These are phyloP conservation scores for Monochamus saltuarius DNA, from an alignment of 1,140 invertebrate species.

Conservation along the genomic window DNA sequence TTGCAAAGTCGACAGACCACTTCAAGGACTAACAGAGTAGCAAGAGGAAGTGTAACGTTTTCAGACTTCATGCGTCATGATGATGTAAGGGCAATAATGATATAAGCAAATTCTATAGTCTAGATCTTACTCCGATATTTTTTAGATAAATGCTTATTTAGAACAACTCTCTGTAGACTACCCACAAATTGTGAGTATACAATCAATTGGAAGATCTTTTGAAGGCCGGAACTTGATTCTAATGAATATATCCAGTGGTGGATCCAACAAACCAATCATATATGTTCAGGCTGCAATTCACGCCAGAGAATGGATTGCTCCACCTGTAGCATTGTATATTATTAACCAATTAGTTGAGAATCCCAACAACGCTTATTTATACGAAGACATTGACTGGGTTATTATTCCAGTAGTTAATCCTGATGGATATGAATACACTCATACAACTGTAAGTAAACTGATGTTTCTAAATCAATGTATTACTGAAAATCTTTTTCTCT, in stretches of 20 bases:
- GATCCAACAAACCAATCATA: conserved; percentile 57
- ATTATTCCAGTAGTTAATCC: conserved; percentile 72
- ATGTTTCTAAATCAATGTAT: no score
- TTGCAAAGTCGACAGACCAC: no score
- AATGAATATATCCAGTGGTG: conserved; percentile 24
- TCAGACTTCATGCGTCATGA: no score
- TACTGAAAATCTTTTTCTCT: no score
- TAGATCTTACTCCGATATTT: neutral
- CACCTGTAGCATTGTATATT: conserved; percentile 64
- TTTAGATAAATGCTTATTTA: conserved; percentile 55
- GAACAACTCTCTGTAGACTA: conserved; percentile 49
- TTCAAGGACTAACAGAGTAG: no score
- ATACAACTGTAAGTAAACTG: no score
- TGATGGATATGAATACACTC: conserved; percentile 61
- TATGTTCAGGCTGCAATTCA: conserved; percentile 69
- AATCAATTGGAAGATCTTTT: conserved; percentile 60
- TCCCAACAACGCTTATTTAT: conserved; percentile 44
- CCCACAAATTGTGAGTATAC: conserved; percentile 51
- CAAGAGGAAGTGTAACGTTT: no score
- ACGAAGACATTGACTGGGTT: conserved; percentile 62
- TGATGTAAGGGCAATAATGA: no score
- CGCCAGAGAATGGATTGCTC: conserved; percentile 70
- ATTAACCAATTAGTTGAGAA: conserved; percentile 62
- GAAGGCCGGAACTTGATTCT: conserved; percentile 55
- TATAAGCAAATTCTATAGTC: no score